Evolutionary conservation across 2,113 vertebrate genomes (phyloP).

Genomic region (Hippocampus zosterae): DNA sequence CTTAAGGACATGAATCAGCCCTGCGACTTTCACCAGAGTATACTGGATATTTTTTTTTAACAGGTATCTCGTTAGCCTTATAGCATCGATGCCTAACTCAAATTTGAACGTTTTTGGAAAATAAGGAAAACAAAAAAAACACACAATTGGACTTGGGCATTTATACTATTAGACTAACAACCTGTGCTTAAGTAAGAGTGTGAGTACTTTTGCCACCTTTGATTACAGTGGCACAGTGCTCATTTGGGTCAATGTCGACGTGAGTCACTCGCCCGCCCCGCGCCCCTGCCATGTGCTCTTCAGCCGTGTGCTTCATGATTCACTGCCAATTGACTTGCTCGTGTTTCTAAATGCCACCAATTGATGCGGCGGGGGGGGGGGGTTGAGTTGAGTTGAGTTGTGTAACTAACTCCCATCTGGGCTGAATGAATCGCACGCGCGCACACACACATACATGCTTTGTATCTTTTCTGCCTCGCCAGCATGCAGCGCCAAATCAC

Average conservation of each 20-base stretch:
- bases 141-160: too few species aligned
- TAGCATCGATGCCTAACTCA: too few species aligned
- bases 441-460: slow-evolving; percentile 35
- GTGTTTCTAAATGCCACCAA: slow-evolving; percentile 65
- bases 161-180: too few species aligned
- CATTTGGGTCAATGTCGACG: slow-evolving; percentile 64
- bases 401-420: slow-evolving; percentile 66
- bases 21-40: too few species aligned
- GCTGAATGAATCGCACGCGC: slow-evolving; percentile 57
- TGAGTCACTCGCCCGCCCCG: slow-evolving; percentile 45
- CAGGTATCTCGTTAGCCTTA: too few species aligned
- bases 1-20: too few species aligned
- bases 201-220: background rate
- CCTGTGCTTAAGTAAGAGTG: background rate
- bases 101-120: too few species aligned
- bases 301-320: slow-evolving; percentile 54
- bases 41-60: too few species aligned
- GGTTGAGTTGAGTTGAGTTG: slow-evolving; percentile 55
- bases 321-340: slow-evolving; percentile 61
- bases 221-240: slow-evolving; percentile 10
- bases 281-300: slow-evolving; percentile 30
- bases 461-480: slow-evolving; percentile 62
- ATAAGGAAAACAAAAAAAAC: too few species aligned
- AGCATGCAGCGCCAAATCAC: slow-evolving; percentile 64
- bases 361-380: slow-evolving; percentile 41